Conservation (phyloP, 2,113 vertebrate genomes). For the Rostratula benghalensis region DNA sequence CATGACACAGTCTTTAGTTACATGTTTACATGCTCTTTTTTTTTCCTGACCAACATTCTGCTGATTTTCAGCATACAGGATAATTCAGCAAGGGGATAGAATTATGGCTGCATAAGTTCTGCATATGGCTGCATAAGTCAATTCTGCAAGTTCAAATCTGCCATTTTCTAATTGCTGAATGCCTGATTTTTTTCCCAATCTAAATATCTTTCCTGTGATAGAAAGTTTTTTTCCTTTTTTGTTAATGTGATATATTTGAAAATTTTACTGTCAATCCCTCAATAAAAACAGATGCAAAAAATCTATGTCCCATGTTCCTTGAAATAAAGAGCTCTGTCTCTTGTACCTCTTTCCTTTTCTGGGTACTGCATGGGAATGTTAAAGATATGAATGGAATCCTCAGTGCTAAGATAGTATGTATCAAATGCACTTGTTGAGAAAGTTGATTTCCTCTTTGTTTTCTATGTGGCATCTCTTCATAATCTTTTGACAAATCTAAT, state of each 20-base stretch:
- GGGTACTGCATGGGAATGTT: background rate
- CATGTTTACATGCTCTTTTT: background rate
- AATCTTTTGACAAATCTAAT: background rate
- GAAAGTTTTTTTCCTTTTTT: rapidly evolving
- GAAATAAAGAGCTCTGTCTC: background rate
- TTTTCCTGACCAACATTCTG: background rate
- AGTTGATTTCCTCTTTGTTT: background rate
- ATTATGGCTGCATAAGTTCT: constrained; percentile 27
- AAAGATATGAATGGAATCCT: background rate
- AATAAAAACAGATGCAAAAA: background rate
- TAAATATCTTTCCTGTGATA: background rate
- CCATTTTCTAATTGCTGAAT: background rate
- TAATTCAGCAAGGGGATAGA: background rate
- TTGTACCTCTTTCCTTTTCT: background rate
- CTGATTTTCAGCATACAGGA: background rate
- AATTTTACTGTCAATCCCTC: background rate
- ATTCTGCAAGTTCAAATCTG: constrained; percentile 30
- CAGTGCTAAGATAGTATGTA: background rate
- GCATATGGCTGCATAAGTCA: too few species aligned
- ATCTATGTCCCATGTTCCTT: background rate
- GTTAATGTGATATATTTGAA: background rate
- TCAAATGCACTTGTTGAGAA: background rate
- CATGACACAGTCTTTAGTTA: background rate
- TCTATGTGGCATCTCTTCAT: background rate
- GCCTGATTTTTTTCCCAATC: background rate